Evolutionary conservation across 2,888 invertebrate genomes (phyloP).

Genomic region (Nymphalis urticae): DNA sequence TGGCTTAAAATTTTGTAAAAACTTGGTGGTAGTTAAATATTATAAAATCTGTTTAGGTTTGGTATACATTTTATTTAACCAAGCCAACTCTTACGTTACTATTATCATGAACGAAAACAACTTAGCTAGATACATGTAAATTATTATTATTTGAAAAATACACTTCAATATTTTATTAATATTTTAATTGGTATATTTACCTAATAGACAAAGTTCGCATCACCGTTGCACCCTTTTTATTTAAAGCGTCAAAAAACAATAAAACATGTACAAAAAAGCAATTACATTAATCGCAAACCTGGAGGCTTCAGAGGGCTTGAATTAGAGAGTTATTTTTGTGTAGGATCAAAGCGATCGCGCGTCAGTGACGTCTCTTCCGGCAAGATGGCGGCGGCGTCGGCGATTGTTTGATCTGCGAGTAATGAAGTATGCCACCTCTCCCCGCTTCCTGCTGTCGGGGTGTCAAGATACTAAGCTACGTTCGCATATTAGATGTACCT

Average conservation of each 20-base stretch:
- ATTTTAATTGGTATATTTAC: neutral
- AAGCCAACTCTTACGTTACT: too few relatives aligned
- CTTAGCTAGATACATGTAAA: too few relatives aligned
- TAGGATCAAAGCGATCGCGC: slow-evolving; percentile 76
- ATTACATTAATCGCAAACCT: slow-evolving; percentile 52
- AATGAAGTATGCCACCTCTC: slow-evolving; percentile 80
- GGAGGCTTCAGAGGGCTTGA: slow-evolving; percentile 31
- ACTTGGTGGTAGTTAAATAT: too few relatives aligned
- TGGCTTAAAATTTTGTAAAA: too few relatives aligned
- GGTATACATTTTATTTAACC: too few relatives aligned
- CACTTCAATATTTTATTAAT: neutral
- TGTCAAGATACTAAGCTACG: slow-evolving; percentile 74
- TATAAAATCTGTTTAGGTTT: too few relatives aligned
- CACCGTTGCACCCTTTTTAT: slow-evolving; percentile 16
- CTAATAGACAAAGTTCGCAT: slow-evolving; percentile 14
- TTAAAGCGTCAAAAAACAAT: slow-evolving; percentile 24
- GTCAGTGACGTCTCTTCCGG: slow-evolving; percentile 75
- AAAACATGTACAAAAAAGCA: slow-evolving; percentile 46
- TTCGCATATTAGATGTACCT: slow-evolving; percentile 57
- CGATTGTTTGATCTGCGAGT: slow-evolving; percentile 81
- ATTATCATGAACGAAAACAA: too few relatives aligned
- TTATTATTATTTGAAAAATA: too few relatives aligned
- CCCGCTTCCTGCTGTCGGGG: slow-evolving; percentile 73
- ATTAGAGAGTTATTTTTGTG: slow-evolving; percentile 65
- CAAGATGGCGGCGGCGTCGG: slow-evolving; percentile 73